phyloP scores from a whole-genome alignment of 2,888 invertebrate species.

The Lagria hirta region DNA sequence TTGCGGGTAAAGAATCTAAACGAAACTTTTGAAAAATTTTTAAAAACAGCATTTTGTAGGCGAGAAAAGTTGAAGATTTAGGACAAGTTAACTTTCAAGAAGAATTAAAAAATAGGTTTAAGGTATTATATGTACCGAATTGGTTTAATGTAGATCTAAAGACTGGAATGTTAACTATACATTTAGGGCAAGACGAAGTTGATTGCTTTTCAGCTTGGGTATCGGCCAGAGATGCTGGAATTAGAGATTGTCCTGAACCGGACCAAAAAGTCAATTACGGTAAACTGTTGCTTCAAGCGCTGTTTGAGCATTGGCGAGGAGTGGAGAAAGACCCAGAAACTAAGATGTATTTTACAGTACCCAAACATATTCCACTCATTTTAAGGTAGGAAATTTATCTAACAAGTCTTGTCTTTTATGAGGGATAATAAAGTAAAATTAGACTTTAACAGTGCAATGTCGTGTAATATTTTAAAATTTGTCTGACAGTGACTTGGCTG shows the following conservation, averaged over 20 bases:
- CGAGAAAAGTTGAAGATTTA: slow-evolving; percentile 83
- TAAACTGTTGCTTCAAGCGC: slow-evolving; percentile 86
- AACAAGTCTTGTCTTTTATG: too few relatives aligned
- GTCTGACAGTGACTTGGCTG: neutral
- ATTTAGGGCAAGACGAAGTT: slow-evolving; percentile 94
- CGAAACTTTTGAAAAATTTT: slow-evolving; percentile 3
- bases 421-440: too few relatives aligned
- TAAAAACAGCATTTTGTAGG: slow-evolving; percentile 54
- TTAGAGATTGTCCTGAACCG: slow-evolving; percentile 60
- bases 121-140: slow-evolving; percentile 94
- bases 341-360: slow-evolving; percentile 82
- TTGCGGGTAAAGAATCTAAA: slow-evolving; percentile 73
- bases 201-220: slow-evolving; percentile 99
- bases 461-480: slow-evolving; percentile 4
- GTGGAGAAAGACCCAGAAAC: slow-evolving; percentile 71
- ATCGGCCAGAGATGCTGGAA: slow-evolving; percentile 91
- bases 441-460: too few relatives aligned
- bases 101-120: slow-evolving; percentile 86
- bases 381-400: slow-evolving; percentile 66
- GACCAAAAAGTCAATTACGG: slow-evolving; percentile 97
- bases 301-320: slow-evolving; percentile 90
- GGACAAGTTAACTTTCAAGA: slow-evolving; percentile 91
- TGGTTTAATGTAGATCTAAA: slow-evolving; percentile 99
- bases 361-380: slow-evolving; percentile 94
- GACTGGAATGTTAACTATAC: slow-evolving; percentile 97